phyloP scores from a whole-genome alignment of 2,797 vertebrate species.

The Tinamus major region DNA sequence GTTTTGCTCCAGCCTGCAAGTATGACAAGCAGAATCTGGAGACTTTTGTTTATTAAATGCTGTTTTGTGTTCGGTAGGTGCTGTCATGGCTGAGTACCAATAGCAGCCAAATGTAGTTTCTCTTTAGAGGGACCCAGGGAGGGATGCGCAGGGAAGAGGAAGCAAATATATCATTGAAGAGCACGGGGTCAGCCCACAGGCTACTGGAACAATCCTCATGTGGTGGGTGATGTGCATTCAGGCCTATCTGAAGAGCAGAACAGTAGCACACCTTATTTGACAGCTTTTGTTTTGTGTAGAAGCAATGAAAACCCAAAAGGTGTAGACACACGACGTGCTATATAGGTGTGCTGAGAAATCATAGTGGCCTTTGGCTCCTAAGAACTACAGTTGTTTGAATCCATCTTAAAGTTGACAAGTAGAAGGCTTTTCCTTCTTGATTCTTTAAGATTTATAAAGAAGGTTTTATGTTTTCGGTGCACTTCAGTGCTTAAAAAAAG shows the following conservation, averaged over 20 bases:
- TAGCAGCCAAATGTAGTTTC: not conserved
- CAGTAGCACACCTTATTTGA: not conserved
- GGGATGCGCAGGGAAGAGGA: not conserved
- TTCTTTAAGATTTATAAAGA: not conserved
- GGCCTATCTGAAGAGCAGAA: not conserved
- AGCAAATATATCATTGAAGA: not conserved
- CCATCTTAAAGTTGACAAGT: not conserved
- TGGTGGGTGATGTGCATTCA: not conserved
- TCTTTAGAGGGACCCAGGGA: not conserved
- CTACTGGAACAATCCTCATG: not conserved
- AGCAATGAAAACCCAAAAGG: not conserved
- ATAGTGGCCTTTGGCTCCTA: not conserved
- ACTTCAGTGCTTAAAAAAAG: not conserved
- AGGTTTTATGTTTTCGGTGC: not conserved
- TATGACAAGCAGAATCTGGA: not conserved
- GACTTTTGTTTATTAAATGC: not conserved
- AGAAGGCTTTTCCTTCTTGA: not conserved
- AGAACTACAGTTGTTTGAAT: not conserved
- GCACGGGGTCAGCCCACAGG: not conserved
- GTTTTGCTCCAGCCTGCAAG: accelerated
- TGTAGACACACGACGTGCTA: not conserved
- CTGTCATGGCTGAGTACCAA: not conserved
- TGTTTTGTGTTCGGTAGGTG: not conserved
- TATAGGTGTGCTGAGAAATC: not conserved
- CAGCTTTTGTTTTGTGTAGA: not conserved